Conservation (phyloP, 2,113 vertebrate species). For the Arvicanthis niloticus region DNA sequence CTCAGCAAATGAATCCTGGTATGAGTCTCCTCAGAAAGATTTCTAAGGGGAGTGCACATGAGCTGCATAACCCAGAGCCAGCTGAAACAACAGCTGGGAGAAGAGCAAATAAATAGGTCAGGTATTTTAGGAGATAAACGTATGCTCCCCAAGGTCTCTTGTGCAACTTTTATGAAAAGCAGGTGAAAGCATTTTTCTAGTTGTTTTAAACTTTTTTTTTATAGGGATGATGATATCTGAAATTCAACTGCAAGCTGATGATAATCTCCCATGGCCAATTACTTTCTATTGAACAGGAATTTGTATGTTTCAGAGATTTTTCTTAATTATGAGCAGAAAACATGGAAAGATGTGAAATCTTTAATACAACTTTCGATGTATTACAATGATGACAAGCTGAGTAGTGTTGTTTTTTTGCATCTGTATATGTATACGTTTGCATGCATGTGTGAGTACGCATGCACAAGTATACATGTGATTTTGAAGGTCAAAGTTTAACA, state of each 20-base stretch:
- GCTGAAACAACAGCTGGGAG: conserved; percentile 65
- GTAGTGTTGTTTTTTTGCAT: not conserved
- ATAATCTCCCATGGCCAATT: conserved; percentile 44
- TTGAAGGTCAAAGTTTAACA: not conserved
- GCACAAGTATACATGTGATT: not conserved
- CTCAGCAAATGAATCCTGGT: conserved; percentile 73
- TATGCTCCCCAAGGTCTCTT: conserved; percentile 17
- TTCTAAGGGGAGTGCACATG: conserved; percentile 58
- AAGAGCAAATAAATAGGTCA: conserved; percentile 71
- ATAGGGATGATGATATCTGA: not conserved
- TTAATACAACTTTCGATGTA: conserved; percentile 3
- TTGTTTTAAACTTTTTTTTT: conserved; percentile 49
- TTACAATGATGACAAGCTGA: not conserved
- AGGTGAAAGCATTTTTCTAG: conserved; percentile 47
- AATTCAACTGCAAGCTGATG: conserved; percentile 38
- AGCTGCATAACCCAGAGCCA: conserved; percentile 71
- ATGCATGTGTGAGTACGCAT: not conserved
- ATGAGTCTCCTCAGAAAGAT: conserved; percentile 72
- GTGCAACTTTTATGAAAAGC: conserved; percentile 28
- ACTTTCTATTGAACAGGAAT: conserved; percentile 35
- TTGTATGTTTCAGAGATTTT: not conserved
- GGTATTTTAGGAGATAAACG: conserved; percentile 57
- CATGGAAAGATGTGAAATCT: not conserved
- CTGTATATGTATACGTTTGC: not conserved
- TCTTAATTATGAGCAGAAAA: not conserved